Evolutionary conservation across 2,797 vertebrate genomes (phyloP), one percentile per base, ranked within the genome.

Genomic region (Gambusia yucatana): DNA sequence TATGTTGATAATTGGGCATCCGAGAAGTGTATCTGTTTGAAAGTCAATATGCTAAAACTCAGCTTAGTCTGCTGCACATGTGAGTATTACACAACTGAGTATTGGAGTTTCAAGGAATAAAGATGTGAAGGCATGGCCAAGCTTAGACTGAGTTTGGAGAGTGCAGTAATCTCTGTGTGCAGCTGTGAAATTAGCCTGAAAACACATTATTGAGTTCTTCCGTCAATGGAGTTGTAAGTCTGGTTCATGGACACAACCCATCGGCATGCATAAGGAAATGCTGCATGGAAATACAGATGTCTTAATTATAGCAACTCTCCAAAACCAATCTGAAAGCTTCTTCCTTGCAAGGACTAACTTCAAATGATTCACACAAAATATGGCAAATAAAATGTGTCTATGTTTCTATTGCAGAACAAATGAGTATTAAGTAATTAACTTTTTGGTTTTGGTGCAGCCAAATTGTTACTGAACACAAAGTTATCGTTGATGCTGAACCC

Each of bases 401-500:
- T 63, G 83, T 83, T 71, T 83, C 77, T 28, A 8, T 28, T 70
- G 43, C 13, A 75, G 61, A 80, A 78, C 75, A 71, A 61, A 50
- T 7, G 39, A 72, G 69, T 48, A 36, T 79, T 76, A 57, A 75
- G 9, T 7, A 0, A 65, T 77, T 73, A 33, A 77, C 25, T 82
- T 89, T 65, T 72, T 55, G 6, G 77, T 75, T 84, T 78, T 22
- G 13, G 75, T 61, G 80, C 82, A 91, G 86, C 89, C 75, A 91
- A 87, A 85, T 78, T 76, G 71, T 36, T 52, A 79, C 55, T 0
- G 65, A 90, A 71, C 81, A 47, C 63, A 52, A 13, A 83, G 77
- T 76, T 78, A 82, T 88, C 80, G 80, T n/a, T 77, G 82, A 81
- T 0, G 69, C 8, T 92, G 93, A 93, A 93, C 90, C 82, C 84